Base-by-base conservation (phyloP, 2,113 vertebrate species). In the Argyrosomus japonicus region DNA sequence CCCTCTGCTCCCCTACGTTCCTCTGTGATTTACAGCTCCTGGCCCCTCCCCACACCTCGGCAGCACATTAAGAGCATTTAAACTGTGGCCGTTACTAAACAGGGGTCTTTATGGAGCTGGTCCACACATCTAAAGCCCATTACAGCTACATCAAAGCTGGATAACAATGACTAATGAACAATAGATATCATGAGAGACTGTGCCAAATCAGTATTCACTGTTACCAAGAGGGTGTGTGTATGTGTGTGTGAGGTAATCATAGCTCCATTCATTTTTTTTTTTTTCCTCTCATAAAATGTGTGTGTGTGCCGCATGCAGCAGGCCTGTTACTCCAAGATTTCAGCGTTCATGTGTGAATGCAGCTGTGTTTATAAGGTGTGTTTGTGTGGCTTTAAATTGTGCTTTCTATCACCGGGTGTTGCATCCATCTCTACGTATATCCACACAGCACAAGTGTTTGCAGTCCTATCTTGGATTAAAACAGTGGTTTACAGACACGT, bases 151-250 rank as follows among this genome's bases (percentile, higher is more conserved):
- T 93, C 90, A 93, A 89, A 91, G 89, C 81, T 4, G 92, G 81
- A 90, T 92, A 94, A 93, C 89, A 91, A 87, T 91, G 93, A 94
- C 91, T 90, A 93, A 94, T 93, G 93, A 93, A 91, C 92, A 92
- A 93, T 90, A 92, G 90, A 93, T 93, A 91, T 91, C 86, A 91
- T 82, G 77, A 89, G 87, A 90, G 87, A 91, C 89, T 86, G 86
- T 87, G 85, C 83, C 89, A 85, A 91, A 93, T 91, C 90, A 84
- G 91, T 88, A 84, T 88, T 92, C 88, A 86, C 78, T 85, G 78
- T 84, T 87, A 70, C 62, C 23, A 3, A 68, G 70, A 65, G 47
- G 25, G 79, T 70, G 65, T 72, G 69, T 69, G 68, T 17, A 18
- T 69, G 68, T 70, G 82, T 74, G 83, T 36, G 69, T 48, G 60